Evolutionary conservation across 2,797 vertebrate species (phyloP).

Genomic region (Mus minutoides): DNA sequence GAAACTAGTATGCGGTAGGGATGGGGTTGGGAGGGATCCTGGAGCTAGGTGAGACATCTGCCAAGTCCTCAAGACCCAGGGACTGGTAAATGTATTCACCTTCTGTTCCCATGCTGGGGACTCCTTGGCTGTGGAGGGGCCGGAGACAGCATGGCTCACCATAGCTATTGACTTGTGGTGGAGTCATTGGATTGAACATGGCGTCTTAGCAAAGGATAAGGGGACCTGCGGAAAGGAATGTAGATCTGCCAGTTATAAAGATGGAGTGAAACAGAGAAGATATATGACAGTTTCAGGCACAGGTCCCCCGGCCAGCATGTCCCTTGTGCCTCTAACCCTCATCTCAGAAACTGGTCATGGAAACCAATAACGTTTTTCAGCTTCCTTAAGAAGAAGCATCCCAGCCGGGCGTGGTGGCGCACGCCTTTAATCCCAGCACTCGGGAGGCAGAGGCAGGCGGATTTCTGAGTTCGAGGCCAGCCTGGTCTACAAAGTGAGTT

Average conservation of each 20-base stretch:
- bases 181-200: slow-evolving; percentile 93
- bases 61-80: background rate
- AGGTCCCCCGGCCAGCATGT: background rate
- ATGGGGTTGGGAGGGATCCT: background rate
- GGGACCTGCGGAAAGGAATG: slow-evolving; percentile 86
- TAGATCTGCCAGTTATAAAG: slow-evolving; percentile 62
- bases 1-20: background rate
- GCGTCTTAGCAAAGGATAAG: slow-evolving; percentile 82
- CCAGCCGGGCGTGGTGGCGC: too few species aligned
- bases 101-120: slow-evolving; percentile 90
- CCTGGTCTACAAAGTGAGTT: too few species aligned
- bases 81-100: slow-evolving; percentile 85
- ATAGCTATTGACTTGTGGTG: slow-evolving; percentile 89
- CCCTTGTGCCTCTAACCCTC: background rate
- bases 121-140: slow-evolving; percentile 88
- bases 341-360: background rate
- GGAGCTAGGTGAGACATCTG: background rate
- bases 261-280: background rate
- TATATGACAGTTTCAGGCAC: background rate
- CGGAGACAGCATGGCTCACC: slow-evolving; percentile 94
- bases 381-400: background rate
- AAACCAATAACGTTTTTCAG: slow-evolving; percentile 1
- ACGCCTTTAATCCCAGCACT: too few species aligned
- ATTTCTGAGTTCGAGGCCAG: too few species aligned
- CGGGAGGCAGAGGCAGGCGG: too few species aligned